Evolutionary conservation across 2,113 vertebrate species (phyloP).

Genomic region (Symphodus melops): DNA sequence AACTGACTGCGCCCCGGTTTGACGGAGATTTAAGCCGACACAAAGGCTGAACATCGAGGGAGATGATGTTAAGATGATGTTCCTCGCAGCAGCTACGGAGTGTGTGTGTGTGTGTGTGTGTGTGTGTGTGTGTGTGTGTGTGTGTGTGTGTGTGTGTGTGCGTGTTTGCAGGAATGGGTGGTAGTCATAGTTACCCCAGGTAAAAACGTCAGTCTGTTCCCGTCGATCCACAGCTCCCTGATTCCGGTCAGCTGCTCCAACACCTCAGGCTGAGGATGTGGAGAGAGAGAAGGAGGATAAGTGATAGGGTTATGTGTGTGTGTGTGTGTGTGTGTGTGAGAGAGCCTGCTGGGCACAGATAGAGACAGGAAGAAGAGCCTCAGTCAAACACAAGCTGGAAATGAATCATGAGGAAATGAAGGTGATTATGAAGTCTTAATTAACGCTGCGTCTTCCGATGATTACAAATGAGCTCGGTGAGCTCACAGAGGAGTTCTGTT

Average conservation of each 20-base stretch:
- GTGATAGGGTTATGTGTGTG: background rate
- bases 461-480: background rate
- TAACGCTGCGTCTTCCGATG: background rate
- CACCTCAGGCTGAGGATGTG: slow-evolving; percentile 92
- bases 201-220: slow-evolving; percentile 95
- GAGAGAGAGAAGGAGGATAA: slow-evolving; percentile 27
- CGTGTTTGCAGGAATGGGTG: background rate
- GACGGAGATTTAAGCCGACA: slow-evolving; percentile 33
- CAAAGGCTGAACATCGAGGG: background rate
- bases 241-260: slow-evolving; percentile 95
- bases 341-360: background rate
- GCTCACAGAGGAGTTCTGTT: background rate
- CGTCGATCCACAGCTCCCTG: slow-evolving; percentile 99
- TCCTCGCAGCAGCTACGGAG: background rate
- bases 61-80: slow-evolving; percentile 25
- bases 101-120: background rate
- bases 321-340: background rate
- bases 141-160: background rate
- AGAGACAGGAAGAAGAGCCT: background rate
- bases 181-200: slow-evolving; percentile 87
- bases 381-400: slow-evolving; percentile 20
- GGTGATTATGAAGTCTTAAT: background rate
- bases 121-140: background rate
- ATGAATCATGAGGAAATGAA: background rate
- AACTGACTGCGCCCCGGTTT: slow-evolving; percentile 28